Evolutionary conservation across 2,797 vertebrate genomes (phyloP).

Genomic region (Lates japonicus): DNA sequence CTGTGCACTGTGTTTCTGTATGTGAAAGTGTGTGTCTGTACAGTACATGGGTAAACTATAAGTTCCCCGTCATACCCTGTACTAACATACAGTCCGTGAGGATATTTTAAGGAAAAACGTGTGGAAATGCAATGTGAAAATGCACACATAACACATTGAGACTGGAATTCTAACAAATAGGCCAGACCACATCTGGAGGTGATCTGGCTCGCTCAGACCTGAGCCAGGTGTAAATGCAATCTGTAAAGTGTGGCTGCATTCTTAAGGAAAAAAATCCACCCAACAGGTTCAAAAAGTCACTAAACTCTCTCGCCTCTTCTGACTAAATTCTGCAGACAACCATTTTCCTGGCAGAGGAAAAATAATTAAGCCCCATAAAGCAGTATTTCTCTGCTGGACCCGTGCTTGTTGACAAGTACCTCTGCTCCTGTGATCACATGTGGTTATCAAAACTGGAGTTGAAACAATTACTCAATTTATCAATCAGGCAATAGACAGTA

Average conservation of each 20-base stretch:
- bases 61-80: neutral
- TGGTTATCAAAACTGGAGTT: neutral
- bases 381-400: neutral
- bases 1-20: neutral
- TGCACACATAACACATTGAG: neutral
- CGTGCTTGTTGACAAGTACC: neutral
- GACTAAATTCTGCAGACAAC: neutral
- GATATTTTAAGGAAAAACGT: slow-evolving; percentile 6
- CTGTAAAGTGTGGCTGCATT: neutral
- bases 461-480: neutral
- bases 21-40: slow-evolving; percentile 2
- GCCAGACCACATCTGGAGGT: slow-evolving; percentile 25
- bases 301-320: neutral
- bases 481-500: neutral
- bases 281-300: neutral
- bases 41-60: neutral
- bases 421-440: neutral
- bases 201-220: slow-evolving; percentile 6
- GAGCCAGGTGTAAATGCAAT: slow-evolving; percentile 10
- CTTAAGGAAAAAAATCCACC: neutral
- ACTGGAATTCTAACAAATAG: neutral
- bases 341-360: neutral
- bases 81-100: neutral
- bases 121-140: slow-evolving; percentile 7
- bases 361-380: neutral